Evolutionary conservation across 2,797 vertebrate species (phyloP), one percentile per base, ranked within the genome.

Genomic region (Acanthurus leucopareius): DNA sequence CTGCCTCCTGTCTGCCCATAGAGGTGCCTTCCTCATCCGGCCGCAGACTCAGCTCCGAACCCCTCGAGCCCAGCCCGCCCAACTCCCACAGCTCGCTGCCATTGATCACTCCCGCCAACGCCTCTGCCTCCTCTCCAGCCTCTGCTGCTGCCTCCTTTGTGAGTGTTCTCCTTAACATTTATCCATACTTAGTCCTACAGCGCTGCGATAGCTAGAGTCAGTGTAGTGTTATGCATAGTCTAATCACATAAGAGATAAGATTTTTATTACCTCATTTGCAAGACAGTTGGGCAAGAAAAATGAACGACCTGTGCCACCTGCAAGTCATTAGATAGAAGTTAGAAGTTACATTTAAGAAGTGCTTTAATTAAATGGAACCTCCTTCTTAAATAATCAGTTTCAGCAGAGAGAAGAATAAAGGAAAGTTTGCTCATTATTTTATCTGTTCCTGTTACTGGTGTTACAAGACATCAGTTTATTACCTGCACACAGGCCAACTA

Each of bases 1-100:
- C 87, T 0, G 51, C 91, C 10, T 91, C 93, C 73, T 92, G 89
- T 80, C 88, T 83, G 79, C 94, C 93, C 25, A 75, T 93, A 22
- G 92, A 95, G 94, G 85, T 91, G 89, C 88, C 95, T 69, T 90
- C 93, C 82, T 80, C 95, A 73, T 87, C 83, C 0, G 89, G 87
- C 38, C 76, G 68, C 64, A 89, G 84, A 53, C 77, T 83, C 62
- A 65, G 85, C 62, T 48, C 85, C 0, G 95, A 95, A 17, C 87
- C 76, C 6, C 42, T 93, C 3, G 96, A 96, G 53, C 90, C 92
- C 63, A 97, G 95, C 79, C 90, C 91, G 0, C 87, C 92, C 73
- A 93, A 68, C 82, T 90, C 81, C 11, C 90, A 93, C 52, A 60
- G 89, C 76, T 92, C 87, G 1, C 75, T 91, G 35, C 85, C 83